These are phyloP conservation scores for Echinarachnius parma DNA, from an alignment of 53 echinoderm and acorn worm species.

Conservation along the genomic window DNA sequence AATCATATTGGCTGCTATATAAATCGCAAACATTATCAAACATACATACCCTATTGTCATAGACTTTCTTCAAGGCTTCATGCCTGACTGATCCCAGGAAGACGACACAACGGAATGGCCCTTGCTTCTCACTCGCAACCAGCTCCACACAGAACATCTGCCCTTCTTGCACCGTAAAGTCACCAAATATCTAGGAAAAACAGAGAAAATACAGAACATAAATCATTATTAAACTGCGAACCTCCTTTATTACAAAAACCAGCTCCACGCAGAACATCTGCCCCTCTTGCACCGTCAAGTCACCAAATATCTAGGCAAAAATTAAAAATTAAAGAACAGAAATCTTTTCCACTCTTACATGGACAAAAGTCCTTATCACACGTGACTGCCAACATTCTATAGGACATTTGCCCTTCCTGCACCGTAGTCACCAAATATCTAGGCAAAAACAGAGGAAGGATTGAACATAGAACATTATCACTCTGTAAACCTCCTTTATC, in stretches of 20 bases:
- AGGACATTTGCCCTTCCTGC: background rate
- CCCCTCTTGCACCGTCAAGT: conserved; percentile 80
- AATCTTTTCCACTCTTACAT: too few relatives aligned
- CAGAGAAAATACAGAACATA: background rate
- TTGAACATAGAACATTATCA: background rate
- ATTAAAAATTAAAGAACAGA: too few relatives aligned
- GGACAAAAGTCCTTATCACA: too few relatives aligned
- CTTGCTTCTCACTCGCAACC: conserved; percentile 89
- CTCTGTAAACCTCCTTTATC: background rate
- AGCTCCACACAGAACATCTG: conserved; percentile 95
- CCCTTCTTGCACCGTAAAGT: conserved; percentile 81
- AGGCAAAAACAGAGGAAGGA: background rate
- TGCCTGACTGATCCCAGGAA: conserved; percentile 93
- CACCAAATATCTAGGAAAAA: conserved; percentile 67
- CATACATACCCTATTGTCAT: conserved; percentile 86
- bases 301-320: conserved; percentile 65
- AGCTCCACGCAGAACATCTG: conserved; percentile 95
- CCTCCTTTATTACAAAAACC: too few relatives aligned
- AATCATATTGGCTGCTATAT: too few relatives aligned
- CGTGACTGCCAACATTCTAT: too few relatives aligned
- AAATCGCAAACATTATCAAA: too few relatives aligned
- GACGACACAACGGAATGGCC: conserved; percentile 89
- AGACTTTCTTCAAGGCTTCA: conserved; percentile 85
- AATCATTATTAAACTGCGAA: too few relatives aligned
- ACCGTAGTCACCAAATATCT: background rate